Conservation (phyloP, 2,888 invertebrate genomes). For the Esperia sulphurella region DNA sequence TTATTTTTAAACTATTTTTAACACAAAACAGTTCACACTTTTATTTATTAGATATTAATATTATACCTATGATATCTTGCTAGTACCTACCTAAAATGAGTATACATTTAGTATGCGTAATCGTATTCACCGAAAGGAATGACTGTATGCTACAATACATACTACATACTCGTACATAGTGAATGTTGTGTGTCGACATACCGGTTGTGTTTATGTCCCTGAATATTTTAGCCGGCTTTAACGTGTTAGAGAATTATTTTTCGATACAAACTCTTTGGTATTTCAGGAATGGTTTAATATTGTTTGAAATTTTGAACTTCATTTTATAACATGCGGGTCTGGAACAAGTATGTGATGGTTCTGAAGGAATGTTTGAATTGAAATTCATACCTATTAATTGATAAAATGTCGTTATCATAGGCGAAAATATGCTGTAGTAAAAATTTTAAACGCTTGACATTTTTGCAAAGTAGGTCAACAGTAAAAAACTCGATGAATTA, state of each 20-base stretch:
- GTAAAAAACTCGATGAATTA: too few relatives aligned
- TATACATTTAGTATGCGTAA: too few relatives aligned
- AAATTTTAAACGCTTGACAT: too few relatives aligned
- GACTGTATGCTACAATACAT: background rate
- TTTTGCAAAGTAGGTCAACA: too few relatives aligned
- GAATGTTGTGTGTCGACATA: slow-evolving; percentile 32
- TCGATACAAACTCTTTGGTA: slow-evolving; percentile 27
- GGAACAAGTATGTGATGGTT: background rate
- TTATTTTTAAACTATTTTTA: too few relatives aligned
- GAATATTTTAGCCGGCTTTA: slow-evolving; percentile 35
- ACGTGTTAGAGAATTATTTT: slow-evolving; percentile 27
- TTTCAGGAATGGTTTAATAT: slow-evolving; percentile 1
- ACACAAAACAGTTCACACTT: too few relatives aligned
- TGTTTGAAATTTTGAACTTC: background rate
- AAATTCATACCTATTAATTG: too few relatives aligned
- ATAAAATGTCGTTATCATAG: too few relatives aligned
- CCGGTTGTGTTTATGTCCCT: slow-evolving; percentile 26
- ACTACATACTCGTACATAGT: slow-evolving; percentile 2
- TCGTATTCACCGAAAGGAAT: background rate
- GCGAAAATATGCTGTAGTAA: too few relatives aligned
- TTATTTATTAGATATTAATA: too few relatives aligned
- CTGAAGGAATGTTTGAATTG: background rate
- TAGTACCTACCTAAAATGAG: too few relatives aligned
- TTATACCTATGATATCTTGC: too few relatives aligned
- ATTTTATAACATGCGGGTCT: background rate